Evolutionary conservation across 2,888 invertebrate species (phyloP).

Genomic region (Andrena chrysosceles): DNA sequence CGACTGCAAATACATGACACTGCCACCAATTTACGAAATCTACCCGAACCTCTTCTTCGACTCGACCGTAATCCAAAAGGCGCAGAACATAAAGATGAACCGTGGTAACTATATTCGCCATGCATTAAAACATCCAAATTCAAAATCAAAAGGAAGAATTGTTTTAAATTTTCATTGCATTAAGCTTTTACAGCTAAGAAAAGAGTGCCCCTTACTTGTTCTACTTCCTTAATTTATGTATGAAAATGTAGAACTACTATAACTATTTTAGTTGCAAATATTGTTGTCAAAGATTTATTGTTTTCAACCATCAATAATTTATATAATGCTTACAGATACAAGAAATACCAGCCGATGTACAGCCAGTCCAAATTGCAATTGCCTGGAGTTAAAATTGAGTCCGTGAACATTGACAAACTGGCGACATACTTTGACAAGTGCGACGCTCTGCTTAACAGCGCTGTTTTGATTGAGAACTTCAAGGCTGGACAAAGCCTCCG

Average conservation of each 20-base stretch:
- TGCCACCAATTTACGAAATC: constrained; percentile 91
- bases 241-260: too few relatives aligned
- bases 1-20: constrained; percentile 88
- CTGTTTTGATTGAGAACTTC: constrained; percentile 85
- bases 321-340: constrained; percentile 84
- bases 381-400: constrained; percentile 88
- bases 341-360: constrained; percentile 87
- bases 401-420: constrained; percentile 89
- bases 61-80: constrained; percentile 88
- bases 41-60: constrained; percentile 91
- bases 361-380: constrained; percentile 87
- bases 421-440: constrained; percentile 90
- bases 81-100: constrained; percentile 87
- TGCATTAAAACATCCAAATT: too few relatives aligned
- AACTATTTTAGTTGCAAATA: too few relatives aligned
- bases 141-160: too few relatives aligned
- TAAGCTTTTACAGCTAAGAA: too few relatives aligned
- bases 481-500: constrained; percentile 85
- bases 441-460: constrained; percentile 88
- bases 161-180: too few relatives aligned
- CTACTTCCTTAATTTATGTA: too few relatives aligned
- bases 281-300: not conserved
- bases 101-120: constrained; percentile 69
- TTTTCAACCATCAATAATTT: not conserved
- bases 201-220: too few relatives aligned